phyloP scores from a whole-genome alignment of 2,797 vertebrate species.

The Falco biarmicus region DNA sequence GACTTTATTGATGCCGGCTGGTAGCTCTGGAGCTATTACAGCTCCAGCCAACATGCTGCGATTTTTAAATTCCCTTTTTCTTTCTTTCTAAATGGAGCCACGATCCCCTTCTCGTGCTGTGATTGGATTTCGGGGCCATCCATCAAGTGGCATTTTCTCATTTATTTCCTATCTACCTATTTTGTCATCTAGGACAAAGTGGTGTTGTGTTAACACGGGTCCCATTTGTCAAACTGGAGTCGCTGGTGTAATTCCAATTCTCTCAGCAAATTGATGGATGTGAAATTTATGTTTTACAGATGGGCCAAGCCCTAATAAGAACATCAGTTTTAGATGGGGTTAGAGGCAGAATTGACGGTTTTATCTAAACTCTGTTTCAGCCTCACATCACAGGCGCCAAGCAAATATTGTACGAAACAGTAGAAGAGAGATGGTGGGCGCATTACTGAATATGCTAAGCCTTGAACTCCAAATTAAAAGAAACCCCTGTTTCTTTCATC shows the following conservation, averaged over 20 bases:
- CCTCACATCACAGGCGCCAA: not conserved
- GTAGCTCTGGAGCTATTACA: not conserved
- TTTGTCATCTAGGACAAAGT: conserved; percentile 29
- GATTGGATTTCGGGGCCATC: conserved; percentile 38
- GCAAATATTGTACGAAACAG: not conserved
- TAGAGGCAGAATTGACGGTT: not conserved
- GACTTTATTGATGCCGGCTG: not conserved
- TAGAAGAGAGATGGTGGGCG: not conserved
- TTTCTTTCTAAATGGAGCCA: not conserved
- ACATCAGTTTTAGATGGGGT: conserved; percentile 14
- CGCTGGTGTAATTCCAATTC: conserved; percentile 6
- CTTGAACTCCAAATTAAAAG: conserved; percentile 37
- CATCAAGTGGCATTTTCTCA: conserved; percentile 46
- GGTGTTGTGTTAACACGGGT: not conserved
- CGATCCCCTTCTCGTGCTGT: not conserved
- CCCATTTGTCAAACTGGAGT: conserved; percentile 31
- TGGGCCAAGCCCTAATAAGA: conserved; percentile 40
- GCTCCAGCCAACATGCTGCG: conserved; percentile 38
- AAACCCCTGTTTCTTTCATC: not conserved
- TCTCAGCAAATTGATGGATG: conserved; percentile 13
- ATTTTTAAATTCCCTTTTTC: not conserved
- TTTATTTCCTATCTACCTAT: conserved; percentile 51
- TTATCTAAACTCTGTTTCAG: not conserved
- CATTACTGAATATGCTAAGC: conserved; percentile 12
- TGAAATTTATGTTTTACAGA: conserved; percentile 46